phyloP scores from a whole-genome alignment of 1,140 invertebrate species.

The Sipha flava region DNA sequence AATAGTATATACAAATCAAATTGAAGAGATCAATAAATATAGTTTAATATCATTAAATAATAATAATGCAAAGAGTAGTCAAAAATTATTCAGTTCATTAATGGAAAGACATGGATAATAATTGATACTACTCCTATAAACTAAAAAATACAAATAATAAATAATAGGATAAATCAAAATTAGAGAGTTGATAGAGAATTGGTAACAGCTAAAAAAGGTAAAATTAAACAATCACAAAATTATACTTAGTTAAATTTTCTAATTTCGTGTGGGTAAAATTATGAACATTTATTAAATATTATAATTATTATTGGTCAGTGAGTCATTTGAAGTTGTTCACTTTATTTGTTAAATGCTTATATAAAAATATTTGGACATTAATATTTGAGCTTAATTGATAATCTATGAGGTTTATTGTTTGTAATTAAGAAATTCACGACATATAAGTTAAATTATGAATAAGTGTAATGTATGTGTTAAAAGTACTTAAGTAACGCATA shows the following conservation, averaged over 20 bases:
- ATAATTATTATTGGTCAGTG: too few relatives aligned
- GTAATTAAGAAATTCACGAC: too few relatives aligned
- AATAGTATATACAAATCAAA: neutral
- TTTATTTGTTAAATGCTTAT: neutral
- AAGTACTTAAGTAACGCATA: too few relatives aligned
- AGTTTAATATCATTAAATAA: neutral
- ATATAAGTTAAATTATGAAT: neutral
- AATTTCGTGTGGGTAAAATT: too few relatives aligned
- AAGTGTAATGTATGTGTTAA: neutral
- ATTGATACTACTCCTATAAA: neutral
- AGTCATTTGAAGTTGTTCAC: neutral
- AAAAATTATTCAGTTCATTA: neutral
- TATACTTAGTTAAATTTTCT: too few relatives aligned
- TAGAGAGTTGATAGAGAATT: neutral
- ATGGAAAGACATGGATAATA: neutral
- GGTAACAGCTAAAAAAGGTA: neutral
- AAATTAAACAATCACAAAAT: neutral
- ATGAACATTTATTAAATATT: too few relatives aligned
- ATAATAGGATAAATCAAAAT: neutral
- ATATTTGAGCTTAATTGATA: neutral
- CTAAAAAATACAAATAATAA: neutral
- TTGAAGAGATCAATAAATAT: constrained; percentile 1
- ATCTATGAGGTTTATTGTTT: neutral
- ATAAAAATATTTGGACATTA: neutral
- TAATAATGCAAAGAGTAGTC: neutral